Conservation (phyloP, 1,140 invertebrate species). For the Mactra quadrangularis region DNA sequence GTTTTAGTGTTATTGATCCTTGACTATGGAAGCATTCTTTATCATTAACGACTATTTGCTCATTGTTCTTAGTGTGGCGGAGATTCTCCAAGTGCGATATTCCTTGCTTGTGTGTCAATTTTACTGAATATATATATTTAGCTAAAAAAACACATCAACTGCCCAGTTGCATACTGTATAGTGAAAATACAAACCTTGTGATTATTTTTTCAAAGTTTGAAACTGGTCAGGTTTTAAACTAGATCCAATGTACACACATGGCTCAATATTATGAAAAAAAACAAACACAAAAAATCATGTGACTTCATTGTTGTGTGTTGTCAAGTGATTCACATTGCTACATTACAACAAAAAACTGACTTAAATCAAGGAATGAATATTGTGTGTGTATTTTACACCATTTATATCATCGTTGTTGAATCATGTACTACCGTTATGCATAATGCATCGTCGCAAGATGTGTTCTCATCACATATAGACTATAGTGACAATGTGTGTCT, state of each 20-base stretch:
- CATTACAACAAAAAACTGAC: too few species aligned
- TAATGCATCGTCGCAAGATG: background rate
- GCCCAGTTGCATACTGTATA: too few species aligned
- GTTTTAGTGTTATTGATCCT: background rate
- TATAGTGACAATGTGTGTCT: conserved; percentile 15
- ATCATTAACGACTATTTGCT: conserved; percentile 29
- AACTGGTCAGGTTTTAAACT: too few species aligned
- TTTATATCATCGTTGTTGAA: background rate
- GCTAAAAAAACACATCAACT: too few species aligned
- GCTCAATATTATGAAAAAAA: background rate
- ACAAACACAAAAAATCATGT: too few species aligned
- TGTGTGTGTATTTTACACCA: background rate
- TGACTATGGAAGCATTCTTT: conserved; percentile 30
- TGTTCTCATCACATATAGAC: background rate
- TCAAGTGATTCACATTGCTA: too few species aligned
- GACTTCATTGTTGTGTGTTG: too few species aligned
- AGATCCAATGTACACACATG: background rate
- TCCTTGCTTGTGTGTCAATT: conserved; percentile 33
- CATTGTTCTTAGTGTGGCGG: conserved; percentile 27
- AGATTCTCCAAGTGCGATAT: conserved; percentile 28
- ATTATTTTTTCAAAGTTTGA: too few species aligned
- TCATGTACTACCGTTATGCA: conserved; percentile 32
- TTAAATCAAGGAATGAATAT: background rate
- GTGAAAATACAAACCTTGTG: too few species aligned
- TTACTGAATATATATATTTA: too few species aligned